phyloP scores from a whole-genome alignment of 2,797 vertebrate genomes.

The Phylloscopus collybita region DNA sequence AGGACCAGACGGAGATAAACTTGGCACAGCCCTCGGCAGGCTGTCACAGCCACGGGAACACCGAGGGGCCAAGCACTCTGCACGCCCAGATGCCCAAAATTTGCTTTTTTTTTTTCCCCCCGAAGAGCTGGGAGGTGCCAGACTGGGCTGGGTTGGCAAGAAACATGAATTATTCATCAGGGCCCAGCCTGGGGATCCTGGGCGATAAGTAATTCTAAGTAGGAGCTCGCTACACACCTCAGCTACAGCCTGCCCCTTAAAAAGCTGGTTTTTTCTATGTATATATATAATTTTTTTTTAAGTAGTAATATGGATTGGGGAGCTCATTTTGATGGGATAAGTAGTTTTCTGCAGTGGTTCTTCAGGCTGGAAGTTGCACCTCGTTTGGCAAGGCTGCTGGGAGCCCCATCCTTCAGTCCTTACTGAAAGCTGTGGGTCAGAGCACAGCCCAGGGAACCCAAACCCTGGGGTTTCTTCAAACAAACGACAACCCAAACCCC shows the following conservation, averaged over 20 bases:
- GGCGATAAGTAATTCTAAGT: constrained; percentile 68
- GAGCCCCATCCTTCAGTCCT: neutral
- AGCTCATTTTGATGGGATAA: neutral
- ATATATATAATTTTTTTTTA: too few species aligned
- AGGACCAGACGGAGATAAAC: neutral
- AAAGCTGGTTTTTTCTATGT: neutral
- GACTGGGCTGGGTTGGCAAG: neutral
- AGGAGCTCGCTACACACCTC: constrained; percentile 11
- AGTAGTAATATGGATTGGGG: neutral
- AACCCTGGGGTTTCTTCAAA: neutral
- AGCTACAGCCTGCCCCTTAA: neutral
- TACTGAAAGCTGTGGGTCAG: neutral
- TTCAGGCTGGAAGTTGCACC: neutral
- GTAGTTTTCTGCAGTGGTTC: neutral
- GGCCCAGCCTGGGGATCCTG: constrained; percentile 51
- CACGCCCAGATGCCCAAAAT: neutral
- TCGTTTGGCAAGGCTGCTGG: neutral
- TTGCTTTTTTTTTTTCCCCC: neutral
- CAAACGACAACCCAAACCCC: neutral
- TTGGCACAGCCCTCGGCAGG: neutral
- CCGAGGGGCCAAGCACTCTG: neutral
- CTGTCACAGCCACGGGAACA: neutral
- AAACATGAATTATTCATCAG: constrained; percentile 72
- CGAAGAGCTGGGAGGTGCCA: neutral
- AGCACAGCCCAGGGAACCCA: neutral